phyloP scores from a whole-genome alignment of 1,140 invertebrate species.

The Zaprionus ornatus region DNA sequence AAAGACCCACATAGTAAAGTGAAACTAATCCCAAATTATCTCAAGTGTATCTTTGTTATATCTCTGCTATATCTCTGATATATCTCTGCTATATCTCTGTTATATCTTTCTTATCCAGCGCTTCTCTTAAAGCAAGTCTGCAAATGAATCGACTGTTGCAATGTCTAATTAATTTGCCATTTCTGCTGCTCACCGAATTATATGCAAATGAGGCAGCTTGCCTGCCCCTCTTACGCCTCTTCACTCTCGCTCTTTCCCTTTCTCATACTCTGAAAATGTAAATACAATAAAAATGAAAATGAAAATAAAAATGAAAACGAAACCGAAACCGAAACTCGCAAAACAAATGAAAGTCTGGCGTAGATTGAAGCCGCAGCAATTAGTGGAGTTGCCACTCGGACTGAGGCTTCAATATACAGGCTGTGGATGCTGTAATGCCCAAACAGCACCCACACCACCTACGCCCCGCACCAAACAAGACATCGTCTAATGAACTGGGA shows the following conservation, averaged over 20 bases:
- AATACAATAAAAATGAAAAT: conserved; percentile 24
- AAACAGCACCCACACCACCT: not conserved
- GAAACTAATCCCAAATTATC: no score
- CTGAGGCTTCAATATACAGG: not conserved
- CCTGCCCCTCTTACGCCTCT: not conserved
- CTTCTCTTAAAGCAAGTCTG: conserved; percentile 10
- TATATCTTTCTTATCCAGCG: not conserved
- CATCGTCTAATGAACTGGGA: conserved; percentile 39
- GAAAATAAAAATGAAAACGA: conserved; percentile 23
- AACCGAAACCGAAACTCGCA: conserved; percentile 9
- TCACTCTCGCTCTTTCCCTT: not conserved
- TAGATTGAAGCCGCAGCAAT: conserved; percentile 34
- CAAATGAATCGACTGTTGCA: not conserved
- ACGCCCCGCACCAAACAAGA: not conserved
- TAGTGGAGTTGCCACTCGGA: conserved; percentile 15
- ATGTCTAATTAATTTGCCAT: conserved; percentile 46
- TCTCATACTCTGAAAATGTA: conserved; percentile 6
- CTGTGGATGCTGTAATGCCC: conserved; percentile 36
- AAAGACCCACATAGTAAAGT: not conserved
- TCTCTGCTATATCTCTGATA: no score
- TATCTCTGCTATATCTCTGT: no score
- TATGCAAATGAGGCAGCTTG: conserved; percentile 34
- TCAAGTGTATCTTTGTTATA: no score
- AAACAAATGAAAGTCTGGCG: conserved; percentile 38
- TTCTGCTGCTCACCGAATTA: conserved; percentile 6